Percentiles rank a stretch among this genome's conserved stretches.
Conservation (phyloP, 1,140 invertebrate species). For the Venustaconcha ellipsiformis region DNA sequence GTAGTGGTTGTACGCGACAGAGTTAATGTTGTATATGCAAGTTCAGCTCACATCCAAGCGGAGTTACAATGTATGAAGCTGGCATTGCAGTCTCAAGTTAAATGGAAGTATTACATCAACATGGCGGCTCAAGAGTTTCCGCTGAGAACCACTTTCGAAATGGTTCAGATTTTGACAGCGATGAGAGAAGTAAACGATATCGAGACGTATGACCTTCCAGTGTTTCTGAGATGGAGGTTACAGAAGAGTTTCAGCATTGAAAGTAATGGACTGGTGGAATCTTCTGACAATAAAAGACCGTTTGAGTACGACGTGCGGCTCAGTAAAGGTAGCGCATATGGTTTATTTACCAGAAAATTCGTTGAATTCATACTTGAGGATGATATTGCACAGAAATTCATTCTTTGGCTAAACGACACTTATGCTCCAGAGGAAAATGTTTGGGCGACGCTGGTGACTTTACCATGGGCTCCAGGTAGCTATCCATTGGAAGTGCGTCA, state of each 20-base stretch:
- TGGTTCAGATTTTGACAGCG: conserved; percentile 38
- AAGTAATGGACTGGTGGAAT: conserved; percentile 9
- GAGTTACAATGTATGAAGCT: conserved; percentile 46
- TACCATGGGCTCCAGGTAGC: conserved; percentile 40
- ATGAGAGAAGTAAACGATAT: conserved; percentile 47
- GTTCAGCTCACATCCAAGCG: conserved; percentile 32
- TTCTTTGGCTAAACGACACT: conserved; percentile 40
- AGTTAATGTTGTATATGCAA: conserved; percentile 38
- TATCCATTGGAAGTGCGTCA: conserved; percentile 24
- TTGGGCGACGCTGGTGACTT: conserved; percentile 38
- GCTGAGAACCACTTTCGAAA: conserved; percentile 51
- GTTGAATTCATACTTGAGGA: conserved; percentile 34
- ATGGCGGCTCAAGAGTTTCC: conserved; percentile 52
- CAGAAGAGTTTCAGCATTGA: conserved; percentile 16
- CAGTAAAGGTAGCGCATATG: conserved; percentile 40
- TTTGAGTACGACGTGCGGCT: conserved; percentile 26
- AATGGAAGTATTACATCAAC: conserved; percentile 59
- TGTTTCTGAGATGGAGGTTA: conserved; percentile 21
- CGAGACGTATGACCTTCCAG: conserved; percentile 30
- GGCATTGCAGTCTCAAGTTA: conserved; percentile 5
- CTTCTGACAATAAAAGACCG: conserved; percentile 4
- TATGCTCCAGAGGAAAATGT: conserved; percentile 40
- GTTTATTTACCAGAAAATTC: conserved; percentile 43
- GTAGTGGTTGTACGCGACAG: conserved; percentile 40
- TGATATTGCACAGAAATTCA: conserved; percentile 23